Percentiles rank a stretch among this genome's conserved stretches.
Evolutionary conservation across 2,113 vertebrate species (phyloP).

Genomic region (Eulemur rufifrons): DNA sequence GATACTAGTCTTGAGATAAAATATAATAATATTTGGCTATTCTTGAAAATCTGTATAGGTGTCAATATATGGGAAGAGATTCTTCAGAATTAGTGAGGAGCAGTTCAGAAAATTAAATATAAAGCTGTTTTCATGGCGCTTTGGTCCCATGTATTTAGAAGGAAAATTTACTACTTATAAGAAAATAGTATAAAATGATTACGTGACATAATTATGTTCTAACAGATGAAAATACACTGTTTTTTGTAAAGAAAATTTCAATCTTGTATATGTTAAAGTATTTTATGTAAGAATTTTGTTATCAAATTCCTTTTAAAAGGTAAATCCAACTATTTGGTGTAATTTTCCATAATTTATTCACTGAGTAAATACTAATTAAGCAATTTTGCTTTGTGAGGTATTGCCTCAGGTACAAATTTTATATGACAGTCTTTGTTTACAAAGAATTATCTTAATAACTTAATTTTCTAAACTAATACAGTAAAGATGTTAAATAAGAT

Average conservation of each 20-base stretch:
- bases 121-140: neutral
- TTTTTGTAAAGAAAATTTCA: constrained; percentile 31
- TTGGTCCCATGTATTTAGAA: neutral
- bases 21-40: neutral
- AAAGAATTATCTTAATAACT: constrained; percentile 22
- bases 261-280: constrained; percentile 7
- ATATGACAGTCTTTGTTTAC: neutral
- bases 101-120: constrained; percentile 30
- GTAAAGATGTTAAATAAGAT: neutral
- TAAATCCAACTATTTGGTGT: neutral
- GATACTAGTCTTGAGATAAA: neutral
- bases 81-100: neutral
- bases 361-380: constrained; percentile 3
- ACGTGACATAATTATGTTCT: neutral
- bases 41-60: neutral
- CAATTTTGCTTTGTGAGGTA: neutral
- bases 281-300: constrained; percentile 10
- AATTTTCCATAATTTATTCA: constrained; percentile 50
- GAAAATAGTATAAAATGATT: constrained; percentile 5
- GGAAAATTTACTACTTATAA: neutral
- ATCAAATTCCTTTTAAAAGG: neutral
- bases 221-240: neutral
- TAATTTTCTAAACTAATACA: constrained; percentile 30
- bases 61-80: neutral
- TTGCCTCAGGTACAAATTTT: neutral